Evolutionary conservation across 35 echinoderm and acorn worm genomes (phyloP), one percentile per base, ranked within the genome.

Genomic region (Ophioderma brevispina): DNA sequence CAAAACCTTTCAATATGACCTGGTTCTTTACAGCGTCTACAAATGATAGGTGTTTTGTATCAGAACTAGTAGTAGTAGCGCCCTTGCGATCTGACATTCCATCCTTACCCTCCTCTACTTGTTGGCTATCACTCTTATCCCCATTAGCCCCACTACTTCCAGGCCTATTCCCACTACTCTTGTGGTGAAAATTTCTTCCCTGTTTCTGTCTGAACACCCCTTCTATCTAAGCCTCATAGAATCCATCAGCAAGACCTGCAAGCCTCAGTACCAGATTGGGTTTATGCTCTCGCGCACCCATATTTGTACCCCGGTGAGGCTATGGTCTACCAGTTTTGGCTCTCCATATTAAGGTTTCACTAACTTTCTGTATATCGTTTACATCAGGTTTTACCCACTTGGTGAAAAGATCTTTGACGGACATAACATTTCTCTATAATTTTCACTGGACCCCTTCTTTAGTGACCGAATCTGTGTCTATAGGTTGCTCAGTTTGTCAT

Each of bases 401-500:
- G n/a, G 4, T 34, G 38, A 80, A 80, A 10, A 80, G 6, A 80
- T 80, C 78, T 31, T 46, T 46, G 41, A 4, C 41, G 4, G 17
- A 46, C 41, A 46, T 80, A n/a, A 37, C 38, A 70, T 13, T 30
- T 70, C 59, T 30, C 59, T 70, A 70, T 84, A 84, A 56, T 46
- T 55, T 55, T 82, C 40, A 39, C 23, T 31, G 0, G 35, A 11
- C 33, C 28, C 43, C 33, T 55, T 84, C 17, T 1, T 55, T 0
- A 50, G 55, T 13, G 40, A 30, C 82, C 30, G 25, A 84, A 84
- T 33, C 41, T 84, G 11, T 84, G 82, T 5, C 82, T 52, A 35
- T 84, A 84, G 0, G 82, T 55, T 35, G 55, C 82, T 84, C 40
- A 55, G 82, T 84, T 31, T 50, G 35, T 84, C 82, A 55, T 84